These are phyloP conservation scores for Cyclina sinensis DNA, from an alignment of 1,140 invertebrate genomes.

Conservation along the genomic window DNA sequence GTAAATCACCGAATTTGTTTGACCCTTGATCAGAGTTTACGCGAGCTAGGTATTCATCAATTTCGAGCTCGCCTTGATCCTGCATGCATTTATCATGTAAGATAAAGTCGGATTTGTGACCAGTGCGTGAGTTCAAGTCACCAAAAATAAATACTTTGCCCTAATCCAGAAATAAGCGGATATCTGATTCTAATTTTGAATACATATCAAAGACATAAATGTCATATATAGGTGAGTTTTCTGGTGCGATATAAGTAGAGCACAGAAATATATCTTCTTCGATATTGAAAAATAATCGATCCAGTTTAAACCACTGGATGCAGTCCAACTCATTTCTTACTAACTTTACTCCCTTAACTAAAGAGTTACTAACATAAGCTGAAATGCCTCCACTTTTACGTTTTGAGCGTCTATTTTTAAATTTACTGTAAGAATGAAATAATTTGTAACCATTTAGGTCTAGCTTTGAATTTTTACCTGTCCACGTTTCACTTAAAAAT, in stretches of 20 bases:
- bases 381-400: neutral
- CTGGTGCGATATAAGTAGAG: too few species aligned
- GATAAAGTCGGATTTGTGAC: neutral
- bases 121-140: neutral
- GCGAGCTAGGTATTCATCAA: neutral
- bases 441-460: slow-evolving; percentile 17
- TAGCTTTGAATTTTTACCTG: neutral
- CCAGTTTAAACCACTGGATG: neutral
- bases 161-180: neutral
- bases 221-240: neutral
- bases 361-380: neutral
- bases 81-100: neutral
- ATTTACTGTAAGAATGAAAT: neutral
- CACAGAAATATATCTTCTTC: neutral
- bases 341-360: neutral
- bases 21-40: neutral
- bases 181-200: neutral
- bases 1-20: neutral
- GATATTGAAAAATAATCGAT: neutral
- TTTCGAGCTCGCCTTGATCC: neutral
- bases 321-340: neutral
- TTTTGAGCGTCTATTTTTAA: neutral
- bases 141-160: neutral
- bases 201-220: neutral
- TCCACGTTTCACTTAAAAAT: neutral